Base-by-base conservation (phyloP, 2,888 invertebrate genomes). In the Encarsia formosa region DNA sequence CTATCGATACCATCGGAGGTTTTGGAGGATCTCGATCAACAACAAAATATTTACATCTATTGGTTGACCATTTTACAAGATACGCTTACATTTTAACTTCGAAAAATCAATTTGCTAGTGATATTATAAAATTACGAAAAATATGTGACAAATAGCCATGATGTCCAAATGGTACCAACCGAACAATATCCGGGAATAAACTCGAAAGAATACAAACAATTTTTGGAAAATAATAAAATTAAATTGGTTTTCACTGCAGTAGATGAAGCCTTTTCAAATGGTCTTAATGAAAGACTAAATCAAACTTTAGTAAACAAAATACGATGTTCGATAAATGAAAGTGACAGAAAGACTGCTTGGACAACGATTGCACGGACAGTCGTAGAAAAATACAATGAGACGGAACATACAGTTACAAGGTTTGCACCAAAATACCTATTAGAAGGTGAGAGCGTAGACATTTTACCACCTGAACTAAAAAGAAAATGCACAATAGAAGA, bases 401-500 rank as follows among this genome's bases (percentile, higher is more conserved):
- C 62, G 32, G 59, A 61, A 41, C 64, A 65, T 38, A 58, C 61
- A 40, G 54, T 63, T 2, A 67, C 63, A 5, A 44, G 46, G 5
- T 66, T 64, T 52, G 34, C 59, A 19, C 63, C 64, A 56, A 52
- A 50, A 42, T 62, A 66, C 48, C 39, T 67, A 49, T 47, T 66
- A 52, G 31, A 61, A 38, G 65, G 65, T 1, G 49, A 34, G 44
- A 35, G 63, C 37, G 49, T 49, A 38, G 39, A 19, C n/a, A 42
- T 56, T 26, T 26, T 59, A 53, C 56, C 59, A 19, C 18, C 52
- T 6, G 57, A 60, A 51, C 39, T 58, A 51, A 58, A 57, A 58
- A 57, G 40, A 46, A 57, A 19, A 59, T 59, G 18, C 11, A 49
- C 41, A 20, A 43, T 48, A 31, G 18, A 52, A 23, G 31, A 52